phyloP scores from a whole-genome alignment of 2,113 vertebrate species.

The Falco punctatus region DNA sequence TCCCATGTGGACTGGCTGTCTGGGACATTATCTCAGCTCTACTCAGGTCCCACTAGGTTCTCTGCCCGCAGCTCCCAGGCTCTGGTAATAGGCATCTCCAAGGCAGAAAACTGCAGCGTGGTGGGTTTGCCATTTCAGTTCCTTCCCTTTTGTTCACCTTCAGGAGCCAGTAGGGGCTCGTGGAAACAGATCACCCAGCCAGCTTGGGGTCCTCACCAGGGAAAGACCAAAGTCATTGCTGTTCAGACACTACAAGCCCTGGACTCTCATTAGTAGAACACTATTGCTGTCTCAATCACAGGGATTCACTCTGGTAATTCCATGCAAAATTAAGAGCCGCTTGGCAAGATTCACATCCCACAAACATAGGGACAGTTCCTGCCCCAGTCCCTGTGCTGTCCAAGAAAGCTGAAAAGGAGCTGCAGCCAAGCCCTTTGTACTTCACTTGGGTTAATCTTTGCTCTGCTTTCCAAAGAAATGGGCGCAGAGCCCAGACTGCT shows the following conservation, averaged over 20 bases:
- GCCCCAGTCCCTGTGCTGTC: not conserved
- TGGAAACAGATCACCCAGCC: not conserved
- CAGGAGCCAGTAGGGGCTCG: not conserved
- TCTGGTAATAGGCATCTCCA: not conserved
- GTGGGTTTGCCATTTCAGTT: not conserved
- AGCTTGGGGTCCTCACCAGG: not conserved
- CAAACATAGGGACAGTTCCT: not conserved
- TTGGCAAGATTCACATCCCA: not conserved
- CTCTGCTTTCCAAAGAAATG: not conserved
- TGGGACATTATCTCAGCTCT: constrained; percentile 54
- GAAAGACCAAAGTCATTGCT: not conserved
- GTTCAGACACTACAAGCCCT: not conserved
- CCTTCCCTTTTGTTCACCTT: not conserved
- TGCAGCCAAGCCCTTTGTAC: not conserved
- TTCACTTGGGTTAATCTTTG: not conserved
- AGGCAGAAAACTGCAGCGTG: not conserved
- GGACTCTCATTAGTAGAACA: not conserved
- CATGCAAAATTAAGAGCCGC: not conserved
- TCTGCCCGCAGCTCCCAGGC: not conserved
- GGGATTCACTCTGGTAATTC: not conserved
- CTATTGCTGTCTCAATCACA: not conserved
- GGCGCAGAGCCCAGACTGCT: not conserved
- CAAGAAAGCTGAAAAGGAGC: not conserved
- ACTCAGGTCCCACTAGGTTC: not conserved
- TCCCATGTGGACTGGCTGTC: not conserved